Percentiles rank a stretch among this genome's conserved stretches.
These are phyloP conservation scores for Suncus etruscus DNA, from an alignment of 2,113 vertebrate genomes.

Conservation along the genomic window DNA sequence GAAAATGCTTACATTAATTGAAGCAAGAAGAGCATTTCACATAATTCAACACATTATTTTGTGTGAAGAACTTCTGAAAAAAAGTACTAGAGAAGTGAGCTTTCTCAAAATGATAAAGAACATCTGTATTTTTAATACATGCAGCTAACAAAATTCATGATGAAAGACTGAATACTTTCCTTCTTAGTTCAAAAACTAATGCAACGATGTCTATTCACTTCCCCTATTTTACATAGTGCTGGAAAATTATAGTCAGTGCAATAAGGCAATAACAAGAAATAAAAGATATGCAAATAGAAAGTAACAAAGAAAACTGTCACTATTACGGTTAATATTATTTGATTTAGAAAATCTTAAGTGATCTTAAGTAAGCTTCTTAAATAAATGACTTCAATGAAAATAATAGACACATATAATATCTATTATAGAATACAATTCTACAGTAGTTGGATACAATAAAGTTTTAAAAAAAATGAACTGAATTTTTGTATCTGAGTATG, in stretches of 20 bases:
- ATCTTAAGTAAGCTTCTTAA: neutral
- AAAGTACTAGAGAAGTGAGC: neutral
- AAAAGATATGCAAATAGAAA: neutral
- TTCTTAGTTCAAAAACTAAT: neutral
- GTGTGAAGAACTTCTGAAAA: constrained; percentile 5
- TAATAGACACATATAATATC: no score
- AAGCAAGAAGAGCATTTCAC: neutral
- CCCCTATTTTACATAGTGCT: neutral
- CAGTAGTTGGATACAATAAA: no score
- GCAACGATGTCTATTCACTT: neutral
- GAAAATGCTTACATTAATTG: neutral
- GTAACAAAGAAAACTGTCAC: neutral
- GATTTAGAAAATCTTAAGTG: constrained; percentile 3
- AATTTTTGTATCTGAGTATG: neutral
- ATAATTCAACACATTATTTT: neutral
- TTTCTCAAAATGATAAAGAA: neutral
- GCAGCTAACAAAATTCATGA: neutral
- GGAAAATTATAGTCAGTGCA: neutral
- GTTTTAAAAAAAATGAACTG: no score
- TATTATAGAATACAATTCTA: no score
- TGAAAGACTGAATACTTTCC: neutral
- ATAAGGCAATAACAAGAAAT: constrained; percentile 23
- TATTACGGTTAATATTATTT: constrained; percentile 21
- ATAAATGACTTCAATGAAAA: neutral
- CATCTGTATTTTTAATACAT: neutral